Conservation (phyloP, 2,888 invertebrate genomes). For the Caenorhabditis angaria region DNA sequence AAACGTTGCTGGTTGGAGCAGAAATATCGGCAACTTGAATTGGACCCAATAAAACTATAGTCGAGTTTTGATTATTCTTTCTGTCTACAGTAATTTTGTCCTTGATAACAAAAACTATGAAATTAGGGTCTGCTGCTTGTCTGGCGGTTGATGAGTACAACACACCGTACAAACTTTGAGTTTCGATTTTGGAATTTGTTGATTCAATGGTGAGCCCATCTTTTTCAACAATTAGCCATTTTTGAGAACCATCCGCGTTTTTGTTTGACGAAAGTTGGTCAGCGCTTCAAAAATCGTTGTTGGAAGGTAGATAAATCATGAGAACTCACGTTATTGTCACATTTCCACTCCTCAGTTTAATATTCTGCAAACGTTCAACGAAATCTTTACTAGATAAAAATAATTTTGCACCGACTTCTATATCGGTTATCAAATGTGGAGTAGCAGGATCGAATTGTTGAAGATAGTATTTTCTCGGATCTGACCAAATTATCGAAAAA, state of each 20-base stretch:
- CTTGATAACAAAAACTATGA: conserved; percentile 8
- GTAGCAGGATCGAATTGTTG: background rate
- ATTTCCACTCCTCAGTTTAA: conserved; percentile 16
- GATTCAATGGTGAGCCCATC: conserved; percentile 21
- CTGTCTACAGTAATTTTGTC: background rate
- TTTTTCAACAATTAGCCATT: conserved; percentile 7
- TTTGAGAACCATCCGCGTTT: conserved; percentile 12
- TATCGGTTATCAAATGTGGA: background rate
- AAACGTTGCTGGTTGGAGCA: background rate
- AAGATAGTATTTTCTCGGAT: background rate
- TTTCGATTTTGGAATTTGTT: conserved; percentile 12
- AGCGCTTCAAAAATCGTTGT: conserved; percentile 2
- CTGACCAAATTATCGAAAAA: background rate
- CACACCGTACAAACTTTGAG: conserved; percentile 9
- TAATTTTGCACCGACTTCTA: background rate
- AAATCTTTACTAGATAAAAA: background rate
- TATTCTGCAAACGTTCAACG: background rate
- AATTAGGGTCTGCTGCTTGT: conserved; percentile 25
- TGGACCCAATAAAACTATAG: background rate
- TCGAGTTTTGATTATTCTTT: background rate
- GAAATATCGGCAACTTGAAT: background rate
- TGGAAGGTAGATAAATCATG: background rate
- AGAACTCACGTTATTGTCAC: conserved; percentile 13
- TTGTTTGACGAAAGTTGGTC: conserved; percentile 9
- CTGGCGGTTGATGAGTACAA: conserved; percentile 15